Evolutionary conservation across 30 jellyfish, hydroid and myxozoan genomes (phyloP), one percentile per base, ranked within the genome.

Genomic region (Pseudorhiza aurosa): DNA sequence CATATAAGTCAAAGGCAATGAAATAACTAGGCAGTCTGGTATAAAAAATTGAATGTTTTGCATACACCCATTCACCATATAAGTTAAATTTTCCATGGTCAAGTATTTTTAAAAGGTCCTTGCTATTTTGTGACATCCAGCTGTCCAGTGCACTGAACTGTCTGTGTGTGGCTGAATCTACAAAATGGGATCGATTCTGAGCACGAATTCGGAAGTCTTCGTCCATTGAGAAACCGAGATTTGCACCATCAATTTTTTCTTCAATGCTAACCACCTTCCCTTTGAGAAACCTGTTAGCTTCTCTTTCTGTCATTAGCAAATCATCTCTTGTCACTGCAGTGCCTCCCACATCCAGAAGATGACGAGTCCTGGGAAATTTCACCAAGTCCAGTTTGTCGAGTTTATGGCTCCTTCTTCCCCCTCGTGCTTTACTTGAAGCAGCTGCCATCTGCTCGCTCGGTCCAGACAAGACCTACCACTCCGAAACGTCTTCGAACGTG

Each of bases 181-280:
- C 91, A 80, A 33, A 91, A 59, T 91, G 98, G 0, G 98, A 68
- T 26, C 98, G 77, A 68, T 91, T 91, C 71, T 91, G 98, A 1
- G 75, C 94, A 30, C 70, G 26, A 19, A 91, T 72, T 51, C 46
- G 35, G 33, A 56, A 68, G 44, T 91, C 36, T 51, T 71, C 60
- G 27, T 57, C 75, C 18, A 91, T 49, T 11, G 96, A 85, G 8
- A 91, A 72, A 4, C 98, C 98, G 10, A 91, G 12, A 77, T 91
- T 91, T 35, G 98, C 98, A 32, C 98, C 98, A 47, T 91, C 98
- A 3, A 91, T 81, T 72, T 91, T 91, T 69, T 91, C 98, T 82
- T 91, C 98, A 2, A 85, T 82, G 1, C 84, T 11, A 25, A 91
- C 31, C 0, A 36, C 62, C 12, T 77, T 72, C 18, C 85, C 83